Conservation (phyloP, 1,140 invertebrate species). For the Sarcophaga bullata region DNA sequence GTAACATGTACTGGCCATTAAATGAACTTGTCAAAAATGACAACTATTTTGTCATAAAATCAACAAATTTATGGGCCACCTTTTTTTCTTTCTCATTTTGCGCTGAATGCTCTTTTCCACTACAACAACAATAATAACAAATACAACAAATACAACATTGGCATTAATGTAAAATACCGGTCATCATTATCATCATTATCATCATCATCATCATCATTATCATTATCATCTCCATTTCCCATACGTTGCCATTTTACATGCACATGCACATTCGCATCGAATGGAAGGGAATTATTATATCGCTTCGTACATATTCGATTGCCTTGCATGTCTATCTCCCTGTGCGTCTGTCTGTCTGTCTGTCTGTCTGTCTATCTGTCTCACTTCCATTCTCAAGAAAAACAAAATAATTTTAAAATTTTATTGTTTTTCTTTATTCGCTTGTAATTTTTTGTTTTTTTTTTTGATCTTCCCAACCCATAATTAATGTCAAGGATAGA, state of each 20-base stretch:
- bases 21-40: conserved; percentile 45
- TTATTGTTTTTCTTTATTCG: conserved; percentile 9
- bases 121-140: neutral
- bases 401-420: neutral
- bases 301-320: neutral
- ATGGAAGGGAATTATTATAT: neutral
- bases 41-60: conserved; percentile 44
- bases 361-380: neutral
- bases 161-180: conserved; percentile 6
- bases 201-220: no score
- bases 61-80: conserved; percentile 37
- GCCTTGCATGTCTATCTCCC: neutral
- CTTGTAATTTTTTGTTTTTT: neutral
- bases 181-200: no score
- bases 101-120: neutral
- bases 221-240: neutral
- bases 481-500: conserved; percentile 35
- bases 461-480: neutral
- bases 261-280: no score
- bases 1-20: conserved; percentile 41
- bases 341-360: no score
- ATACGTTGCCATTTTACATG: no score
- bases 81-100: neutral
- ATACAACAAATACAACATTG: neutral
- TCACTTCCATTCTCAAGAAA: neutral